Conservation (phyloP, 2,888 invertebrate genomes). For the Trypoxylon attenuatum region DNA sequence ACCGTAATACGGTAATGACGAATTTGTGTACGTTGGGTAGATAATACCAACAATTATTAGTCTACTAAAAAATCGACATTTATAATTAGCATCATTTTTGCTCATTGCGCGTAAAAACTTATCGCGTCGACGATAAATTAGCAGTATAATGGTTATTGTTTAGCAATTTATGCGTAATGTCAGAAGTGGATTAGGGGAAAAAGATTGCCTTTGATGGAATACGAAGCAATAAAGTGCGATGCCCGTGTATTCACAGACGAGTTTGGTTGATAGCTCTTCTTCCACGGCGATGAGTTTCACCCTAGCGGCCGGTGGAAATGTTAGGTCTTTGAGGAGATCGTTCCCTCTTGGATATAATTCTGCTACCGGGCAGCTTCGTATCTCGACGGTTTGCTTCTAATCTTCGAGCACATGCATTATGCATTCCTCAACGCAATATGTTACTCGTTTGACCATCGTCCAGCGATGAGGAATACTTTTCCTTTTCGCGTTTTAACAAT, state of each 20-base stretch:
- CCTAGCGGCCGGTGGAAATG: neutral
- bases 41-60: too few relatives aligned
- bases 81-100: too few relatives aligned
- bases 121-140: too few relatives aligned
- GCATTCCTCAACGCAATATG: conserved; percentile 47
- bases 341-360: conserved; percentile 51
- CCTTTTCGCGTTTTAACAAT: neutral
- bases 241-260: conserved; percentile 53
- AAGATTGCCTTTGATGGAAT: too few relatives aligned
- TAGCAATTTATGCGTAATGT: too few relatives aligned
- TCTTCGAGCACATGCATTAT: conserved; percentile 58
- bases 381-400: conserved; percentile 48
- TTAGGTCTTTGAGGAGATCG: conserved; percentile 3
- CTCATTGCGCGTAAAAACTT: too few relatives aligned
- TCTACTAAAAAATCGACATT: too few relatives aligned
- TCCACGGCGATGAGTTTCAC: conserved; percentile 57
- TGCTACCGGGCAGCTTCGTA: conserved; percentile 31
- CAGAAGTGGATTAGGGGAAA: conserved; percentile 17
- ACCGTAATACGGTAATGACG: too few relatives aligned
- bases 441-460: conserved; percentile 42
- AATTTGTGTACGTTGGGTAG: too few relatives aligned
- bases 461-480: conserved; percentile 22
- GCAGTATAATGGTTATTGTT: too few relatives aligned
- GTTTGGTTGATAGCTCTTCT: conserved; percentile 59
- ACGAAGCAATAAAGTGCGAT: conserved; percentile 58